These are phyloP conservation scores for Smutsia gigantea DNA, from an alignment of 2,797 vertebrate species.

Conservation along the genomic window DNA sequence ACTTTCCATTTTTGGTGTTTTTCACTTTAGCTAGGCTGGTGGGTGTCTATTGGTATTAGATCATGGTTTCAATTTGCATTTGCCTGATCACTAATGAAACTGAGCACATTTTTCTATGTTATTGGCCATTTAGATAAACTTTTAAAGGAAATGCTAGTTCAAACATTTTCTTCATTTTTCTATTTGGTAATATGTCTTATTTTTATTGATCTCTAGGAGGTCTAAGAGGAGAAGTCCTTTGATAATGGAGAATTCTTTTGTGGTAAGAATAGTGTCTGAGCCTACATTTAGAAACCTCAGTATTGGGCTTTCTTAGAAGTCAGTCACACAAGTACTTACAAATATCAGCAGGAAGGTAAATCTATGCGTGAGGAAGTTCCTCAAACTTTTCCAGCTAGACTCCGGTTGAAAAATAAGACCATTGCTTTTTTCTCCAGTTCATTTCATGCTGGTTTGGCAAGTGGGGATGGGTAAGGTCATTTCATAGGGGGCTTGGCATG, in stretches of 20 bases:
- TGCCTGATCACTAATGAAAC: neutral
- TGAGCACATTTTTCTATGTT: neutral
- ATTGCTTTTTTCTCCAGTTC: neutral
- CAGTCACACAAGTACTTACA: neutral
- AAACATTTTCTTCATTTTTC: conserved; percentile 9
- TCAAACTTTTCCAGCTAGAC: neutral
- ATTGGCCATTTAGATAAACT: neutral
- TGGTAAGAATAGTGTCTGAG: neutral
- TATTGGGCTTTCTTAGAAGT: neutral
- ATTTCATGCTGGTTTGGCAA: neutral
- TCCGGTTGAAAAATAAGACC: neutral
- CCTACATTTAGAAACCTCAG: neutral
- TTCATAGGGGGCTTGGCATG: rapidly evolving
- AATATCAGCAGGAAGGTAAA: neutral
- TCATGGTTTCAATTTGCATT: conserved; percentile 1
- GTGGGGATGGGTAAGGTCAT: neutral
- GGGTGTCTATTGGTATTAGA: neutral
- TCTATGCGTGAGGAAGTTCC: neutral
- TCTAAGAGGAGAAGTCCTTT: neutral
- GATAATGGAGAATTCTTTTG: neutral
- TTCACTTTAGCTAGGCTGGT: neutral
- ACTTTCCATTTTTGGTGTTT: neutral
- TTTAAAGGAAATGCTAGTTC: neutral
- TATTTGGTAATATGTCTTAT: neutral
- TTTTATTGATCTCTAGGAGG: neutral